These are phyloP conservation scores for Dicrurus megarhynchus DNA, from an alignment of 2,113 vertebrate genomes.

Conservation along the genomic window DNA sequence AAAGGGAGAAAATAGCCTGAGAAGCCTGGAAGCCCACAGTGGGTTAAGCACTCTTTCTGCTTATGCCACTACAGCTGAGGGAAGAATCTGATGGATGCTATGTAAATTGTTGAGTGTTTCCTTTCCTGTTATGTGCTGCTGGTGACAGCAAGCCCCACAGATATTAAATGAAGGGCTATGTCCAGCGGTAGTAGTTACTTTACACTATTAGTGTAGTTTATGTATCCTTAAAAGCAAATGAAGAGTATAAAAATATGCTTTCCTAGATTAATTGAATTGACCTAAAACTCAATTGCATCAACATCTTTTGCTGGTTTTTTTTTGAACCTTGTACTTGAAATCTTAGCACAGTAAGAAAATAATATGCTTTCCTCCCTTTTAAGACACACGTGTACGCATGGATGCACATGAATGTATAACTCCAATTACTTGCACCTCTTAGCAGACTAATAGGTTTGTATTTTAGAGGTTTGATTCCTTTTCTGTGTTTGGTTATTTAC, in stretches of 20 bases:
- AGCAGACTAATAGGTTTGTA: background rate
- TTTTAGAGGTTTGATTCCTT: background rate
- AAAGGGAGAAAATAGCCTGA: background rate
- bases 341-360: background rate
- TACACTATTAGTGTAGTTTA: background rate
- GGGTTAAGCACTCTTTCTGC: constrained; percentile 6
- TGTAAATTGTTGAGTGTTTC: background rate
- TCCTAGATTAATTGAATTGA: constrained; percentile 23
- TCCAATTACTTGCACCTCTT: background rate
- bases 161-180: background rate
- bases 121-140: background rate
- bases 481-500: background rate
- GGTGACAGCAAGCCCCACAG: constrained; percentile 1
- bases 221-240: background rate
- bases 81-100: background rate
- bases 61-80: background rate
- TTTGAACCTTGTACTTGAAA: background rate
- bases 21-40: background rate
- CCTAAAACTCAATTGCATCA: background rate
- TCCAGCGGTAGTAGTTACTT: constrained; percentile 2
- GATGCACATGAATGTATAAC: background rate
- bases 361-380: background rate
- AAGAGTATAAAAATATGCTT: constrained; percentile 27
- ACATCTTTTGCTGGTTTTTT: background rate
- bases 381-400: background rate